Evolutionary conservation across 2,888 invertebrate genomes (phyloP).

Genomic region (Galeopsomyia nigrocyanea): DNA sequence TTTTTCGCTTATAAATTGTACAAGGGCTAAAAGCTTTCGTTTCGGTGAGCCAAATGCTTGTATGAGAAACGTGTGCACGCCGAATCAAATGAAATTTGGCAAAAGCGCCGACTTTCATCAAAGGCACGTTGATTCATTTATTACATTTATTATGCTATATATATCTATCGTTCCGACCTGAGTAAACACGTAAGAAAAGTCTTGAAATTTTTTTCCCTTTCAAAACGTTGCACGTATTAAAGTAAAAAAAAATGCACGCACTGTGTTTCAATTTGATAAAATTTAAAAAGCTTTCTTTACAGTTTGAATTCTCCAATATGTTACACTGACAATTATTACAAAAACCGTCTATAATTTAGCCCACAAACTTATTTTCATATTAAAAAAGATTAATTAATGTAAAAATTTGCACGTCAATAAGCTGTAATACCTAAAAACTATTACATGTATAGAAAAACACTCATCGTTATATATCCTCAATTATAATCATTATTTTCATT

Average conservation of each 20-base stretch:
- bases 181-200: too few relatives aligned
- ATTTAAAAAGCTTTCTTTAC: slow-evolving; percentile 16
- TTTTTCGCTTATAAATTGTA: not conserved
- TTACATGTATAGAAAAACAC: slow-evolving; percentile 16
- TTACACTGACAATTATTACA: slow-evolving; percentile 6
- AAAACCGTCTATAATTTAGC: slow-evolving; percentile 12
- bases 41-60: slow-evolving; percentile 1
- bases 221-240: slow-evolving; percentile 7
- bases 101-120: slow-evolving; percentile 46
- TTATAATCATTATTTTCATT: slow-evolving; percentile 2
- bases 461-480: slow-evolving; percentile 16
- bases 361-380: slow-evolving; percentile 9
- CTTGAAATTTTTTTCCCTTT: not conserved
- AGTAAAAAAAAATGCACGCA: slow-evolving; percentile 17
- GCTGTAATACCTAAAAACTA: slow-evolving; percentile 9
- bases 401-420: slow-evolving; percentile 6
- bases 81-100: slow-evolving; percentile 42
- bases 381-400: slow-evolving; percentile 3
- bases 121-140: slow-evolving; percentile 45
- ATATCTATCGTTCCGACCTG: too few relatives aligned
- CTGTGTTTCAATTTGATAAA: slow-evolving; percentile 14
- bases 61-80: slow-evolving; percentile 2
- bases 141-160: not conserved
- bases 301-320: not conserved
- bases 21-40: slow-evolving; percentile 15